These are phyloP conservation scores for Erythrolamprus reginae DNA, from an alignment of 2,113 vertebrate species.

Conservation along the genomic window DNA sequence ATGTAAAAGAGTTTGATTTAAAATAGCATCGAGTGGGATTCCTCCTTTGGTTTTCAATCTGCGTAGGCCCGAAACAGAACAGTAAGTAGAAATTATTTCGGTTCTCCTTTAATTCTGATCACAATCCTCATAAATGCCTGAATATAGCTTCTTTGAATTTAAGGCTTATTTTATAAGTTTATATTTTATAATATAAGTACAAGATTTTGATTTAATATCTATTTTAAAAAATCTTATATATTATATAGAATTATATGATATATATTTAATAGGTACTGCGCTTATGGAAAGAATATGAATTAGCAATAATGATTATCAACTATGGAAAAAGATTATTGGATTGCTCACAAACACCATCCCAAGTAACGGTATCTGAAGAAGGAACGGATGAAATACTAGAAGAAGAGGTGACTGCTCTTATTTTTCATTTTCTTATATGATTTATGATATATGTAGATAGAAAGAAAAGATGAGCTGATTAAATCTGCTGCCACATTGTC, in stretches of 20 bases:
- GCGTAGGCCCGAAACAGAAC: too few species aligned
- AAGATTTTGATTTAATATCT: not conserved
- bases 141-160: not conserved
- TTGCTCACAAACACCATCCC: slow-evolving; percentile 18
- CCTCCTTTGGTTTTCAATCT: too few species aligned
- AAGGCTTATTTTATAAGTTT: not conserved
- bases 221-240: not conserved
- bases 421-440: slow-evolving; percentile 21
- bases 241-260: slow-evolving; percentile 35
- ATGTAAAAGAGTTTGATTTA: too few species aligned
- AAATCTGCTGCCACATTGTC: not conserved
- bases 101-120: not conserved
- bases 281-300: slow-evolving; percentile 70
- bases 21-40: too few species aligned
- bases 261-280: slow-evolving; percentile 73
- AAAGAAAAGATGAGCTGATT: not conserved
- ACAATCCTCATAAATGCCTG: not conserved
- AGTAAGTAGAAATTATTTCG: not conserved
- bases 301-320: slow-evolving; percentile 76
- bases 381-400: slow-evolving; percentile 13
- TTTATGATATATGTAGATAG: not conserved
- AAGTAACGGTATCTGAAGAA: slow-evolving; percentile 20
- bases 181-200: too few species aligned
- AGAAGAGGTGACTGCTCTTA: slow-evolving; percentile 50
- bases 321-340: slow-evolving; percentile 76